Conservation (phyloP, 2,888 invertebrate genomes). For the Ormyrus nitidulus region DNA sequence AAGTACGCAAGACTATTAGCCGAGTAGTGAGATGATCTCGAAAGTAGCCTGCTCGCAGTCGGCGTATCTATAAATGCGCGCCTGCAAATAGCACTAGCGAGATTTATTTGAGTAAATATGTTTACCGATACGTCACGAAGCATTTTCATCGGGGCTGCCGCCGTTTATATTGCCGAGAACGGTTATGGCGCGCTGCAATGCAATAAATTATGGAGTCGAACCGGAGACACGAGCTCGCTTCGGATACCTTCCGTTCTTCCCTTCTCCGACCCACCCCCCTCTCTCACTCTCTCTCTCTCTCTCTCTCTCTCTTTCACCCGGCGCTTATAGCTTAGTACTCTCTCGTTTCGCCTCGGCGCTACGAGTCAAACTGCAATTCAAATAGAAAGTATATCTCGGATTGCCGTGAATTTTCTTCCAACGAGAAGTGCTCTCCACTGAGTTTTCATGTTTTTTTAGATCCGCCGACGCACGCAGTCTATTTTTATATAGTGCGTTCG, state of each 20-base stretch:
- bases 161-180: constrained; percentile 63
- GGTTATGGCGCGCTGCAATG: constrained; percentile 60
- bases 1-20: too few relatives aligned
- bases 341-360: background rate
- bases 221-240: constrained; percentile 50
- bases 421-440: background rate
- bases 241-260: constrained; percentile 35
- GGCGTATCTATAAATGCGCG: background rate
- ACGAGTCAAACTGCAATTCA: constrained; percentile 39
- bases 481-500: too few relatives aligned
- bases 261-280: background rate
- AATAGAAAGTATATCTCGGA: constrained; percentile 26
- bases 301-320: background rate
- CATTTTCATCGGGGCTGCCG: constrained; percentile 57
- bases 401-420: constrained; percentile 35
- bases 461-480: background rate
- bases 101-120: constrained; percentile 66
- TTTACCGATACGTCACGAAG: constrained; percentile 64
- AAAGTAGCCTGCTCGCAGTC: too few relatives aligned
- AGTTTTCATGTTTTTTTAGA: constrained; percentile 9
- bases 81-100: constrained; percentile 62
- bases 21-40: too few relatives aligned
- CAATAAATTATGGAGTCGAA: constrained; percentile 63
- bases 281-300: background rate
- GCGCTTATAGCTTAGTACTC: background rate